A percentile compares a stretch with the other conserved stretches of the same genome.
phyloP scores from a whole-genome alignment of 2,113 vertebrate genomes.

The Coptodon rendalli region DNA sequence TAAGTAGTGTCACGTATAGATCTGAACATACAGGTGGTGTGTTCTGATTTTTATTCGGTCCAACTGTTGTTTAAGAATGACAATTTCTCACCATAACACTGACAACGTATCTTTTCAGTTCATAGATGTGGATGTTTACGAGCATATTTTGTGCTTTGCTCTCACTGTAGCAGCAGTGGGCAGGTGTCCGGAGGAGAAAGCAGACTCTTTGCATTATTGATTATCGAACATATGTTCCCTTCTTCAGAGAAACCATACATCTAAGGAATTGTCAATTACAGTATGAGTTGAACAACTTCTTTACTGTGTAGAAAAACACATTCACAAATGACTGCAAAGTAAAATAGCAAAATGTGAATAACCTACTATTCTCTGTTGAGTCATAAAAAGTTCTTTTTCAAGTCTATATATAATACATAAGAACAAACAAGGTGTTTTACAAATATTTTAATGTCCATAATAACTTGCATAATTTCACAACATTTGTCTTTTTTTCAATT shows the following conservation, averaged over 20 bases:
- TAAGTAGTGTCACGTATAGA: neutral
- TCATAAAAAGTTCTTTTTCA: conserved; percentile 52
- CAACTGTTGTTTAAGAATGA: conserved; percentile 3
- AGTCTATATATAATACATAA: conserved; percentile 52
- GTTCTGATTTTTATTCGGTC: conserved; percentile 47
- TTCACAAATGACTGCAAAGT: conserved; percentile 37
- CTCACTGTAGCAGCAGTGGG: conserved; percentile 20
- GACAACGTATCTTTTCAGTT: conserved; percentile 12
- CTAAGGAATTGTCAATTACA: conserved; percentile 17
- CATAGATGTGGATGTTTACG: neutral
- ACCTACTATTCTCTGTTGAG: conserved; percentile 19
- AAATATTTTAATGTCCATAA: conserved; percentile 62
- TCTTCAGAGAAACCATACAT: conserved; percentile 9
- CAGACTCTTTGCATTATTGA: conserved; percentile 42
- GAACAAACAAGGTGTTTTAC: conserved; percentile 49
- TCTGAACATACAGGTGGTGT: conserved; percentile 2
- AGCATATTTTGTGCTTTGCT: conserved; percentile 51
- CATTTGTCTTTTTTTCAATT: conserved; percentile 73
- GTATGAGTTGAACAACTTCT: conserved; percentile 12
- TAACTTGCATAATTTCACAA: conserved; percentile 63
- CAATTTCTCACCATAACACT: conserved; percentile 12
- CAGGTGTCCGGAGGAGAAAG: conserved; percentile 30
- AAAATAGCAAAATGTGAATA: conserved; percentile 39
- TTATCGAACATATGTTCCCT: conserved; percentile 24
- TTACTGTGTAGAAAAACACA: conserved; percentile 25